Base-by-base conservation (phyloP, 2,888 invertebrate genomes). In the Diarsia rubi region DNA sequence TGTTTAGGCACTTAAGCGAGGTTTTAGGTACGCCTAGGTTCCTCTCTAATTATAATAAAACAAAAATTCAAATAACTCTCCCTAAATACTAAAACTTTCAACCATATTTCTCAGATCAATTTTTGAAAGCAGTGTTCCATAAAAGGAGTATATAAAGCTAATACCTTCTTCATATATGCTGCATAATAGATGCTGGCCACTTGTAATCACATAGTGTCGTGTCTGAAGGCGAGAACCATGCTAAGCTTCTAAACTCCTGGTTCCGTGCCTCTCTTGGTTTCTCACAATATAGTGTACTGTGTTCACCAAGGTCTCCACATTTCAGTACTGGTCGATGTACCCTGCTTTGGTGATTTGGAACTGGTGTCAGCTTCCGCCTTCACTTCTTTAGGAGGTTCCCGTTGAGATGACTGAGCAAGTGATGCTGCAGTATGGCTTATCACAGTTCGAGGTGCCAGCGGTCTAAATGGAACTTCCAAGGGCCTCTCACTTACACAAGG, bases 301-400 rank as follows among this genome's bases (percentile, higher is more conserved):
- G 54, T 70, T 92, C 88, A 95, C 96, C 96, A 96, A 16, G 96
- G 96, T 54, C 96, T 89, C 96, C 96, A 96, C 95, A 96, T 94
- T 76, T 95, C 96, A 0, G 92, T 83, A 78, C 91, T 93, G 12
- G 88, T 90, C 0, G 95, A 94, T 2, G 94, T 85, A 3, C 95
- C 94, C 79, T 95, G 96, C 63, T 90, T 90, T 0, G 96, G 94
- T 4, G 95, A 94, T 45, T 90, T 93, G 0, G 95, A 91, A 77
- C 93, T 93, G 0, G 92, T 91, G 42, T 93, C 94, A 0, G 91
- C 91, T 81, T 94, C 94, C 3, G 79, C 82, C 54, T 91, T 91
- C 0, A 71, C 78, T 6, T 88, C 88, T 57, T 81, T 86, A 37
- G 86, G 83, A 19, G 83, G 79, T 71, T 77, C 88, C 57, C 78